A percentile compares a stretch with the other conserved stretches of the same genome.
phyloP scores from a whole-genome alignment of 2,888 invertebrate species.

The Sarcophaga subvicina region DNA sequence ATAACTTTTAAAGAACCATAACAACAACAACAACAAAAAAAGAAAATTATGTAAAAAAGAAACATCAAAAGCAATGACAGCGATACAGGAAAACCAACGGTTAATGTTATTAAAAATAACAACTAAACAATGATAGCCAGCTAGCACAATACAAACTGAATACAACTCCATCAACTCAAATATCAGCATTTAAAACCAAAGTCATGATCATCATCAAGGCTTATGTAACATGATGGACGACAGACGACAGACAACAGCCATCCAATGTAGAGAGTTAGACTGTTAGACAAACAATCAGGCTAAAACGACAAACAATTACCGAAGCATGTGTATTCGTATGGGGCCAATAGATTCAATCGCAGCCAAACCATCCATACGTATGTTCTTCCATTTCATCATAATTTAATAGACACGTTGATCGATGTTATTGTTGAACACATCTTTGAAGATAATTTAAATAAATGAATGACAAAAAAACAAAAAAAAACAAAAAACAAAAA shows the following conservation, averaged over 20 bases:
- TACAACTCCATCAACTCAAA: constrained; percentile 55
- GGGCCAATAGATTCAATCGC: neutral
- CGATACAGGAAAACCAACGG: constrained; percentile 62
- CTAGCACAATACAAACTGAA: neutral
- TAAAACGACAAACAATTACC: constrained; percentile 50
- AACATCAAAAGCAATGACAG: constrained; percentile 21
- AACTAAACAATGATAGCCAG: constrained; percentile 55
- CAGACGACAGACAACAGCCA: constrained; percentile 7
- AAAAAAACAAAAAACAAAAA: neutral
- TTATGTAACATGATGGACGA: constrained; percentile 45
- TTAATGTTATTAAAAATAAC: constrained; percentile 66
- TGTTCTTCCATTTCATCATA: constrained; percentile 60
- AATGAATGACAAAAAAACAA: constrained; percentile 58
- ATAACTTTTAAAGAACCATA: constrained; percentile 18
- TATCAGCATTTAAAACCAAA: constrained; percentile 27
- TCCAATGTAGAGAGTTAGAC: neutral
- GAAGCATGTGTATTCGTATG: neutral
- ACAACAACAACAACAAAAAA: neutral
- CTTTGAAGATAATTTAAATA: constrained; percentile 61
- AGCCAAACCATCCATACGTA: neutral
- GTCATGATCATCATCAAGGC: constrained; percentile 28
- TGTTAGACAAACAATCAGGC: constrained; percentile 53
- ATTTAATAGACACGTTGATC: constrained; percentile 69
- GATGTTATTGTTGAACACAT: constrained; percentile 62
- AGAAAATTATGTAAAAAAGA: neutral